Conservation (phyloP, 2,888 invertebrate species). For the Cataglyphis livida region DNA sequence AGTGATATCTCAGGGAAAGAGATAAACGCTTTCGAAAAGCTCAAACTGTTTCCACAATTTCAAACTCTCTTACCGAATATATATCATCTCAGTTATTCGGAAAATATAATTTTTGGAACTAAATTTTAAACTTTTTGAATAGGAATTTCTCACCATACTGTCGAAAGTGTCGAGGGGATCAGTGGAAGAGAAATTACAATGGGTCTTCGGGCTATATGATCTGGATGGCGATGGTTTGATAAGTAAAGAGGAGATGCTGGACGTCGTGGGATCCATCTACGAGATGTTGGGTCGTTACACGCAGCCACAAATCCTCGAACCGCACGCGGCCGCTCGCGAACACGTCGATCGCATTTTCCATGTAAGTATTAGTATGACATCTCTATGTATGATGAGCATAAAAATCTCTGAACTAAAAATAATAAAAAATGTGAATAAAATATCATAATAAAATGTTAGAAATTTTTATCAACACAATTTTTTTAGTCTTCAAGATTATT, state of each 20-base stretch:
- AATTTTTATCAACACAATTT: background rate
- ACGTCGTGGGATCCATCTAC: slow-evolving; percentile 94
- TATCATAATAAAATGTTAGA: background rate
- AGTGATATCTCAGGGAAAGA: slow-evolving; percentile 71
- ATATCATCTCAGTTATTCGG: slow-evolving; percentile 85
- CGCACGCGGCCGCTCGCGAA: slow-evolving; percentile 90
- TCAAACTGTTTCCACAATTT: background rate
- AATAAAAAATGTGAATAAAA: background rate
- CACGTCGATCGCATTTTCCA: slow-evolving; percentile 95
- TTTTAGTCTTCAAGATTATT: background rate
- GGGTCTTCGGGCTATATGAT: slow-evolving; percentile 96
- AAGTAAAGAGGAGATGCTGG: slow-evolving; percentile 93
- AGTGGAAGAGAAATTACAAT: slow-evolving; percentile 94
- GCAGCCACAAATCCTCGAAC: slow-evolving; percentile 90
- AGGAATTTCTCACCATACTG: slow-evolving; percentile 94
- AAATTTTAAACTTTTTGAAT: slow-evolving; percentile 70
- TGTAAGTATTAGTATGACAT: slow-evolving; percentile 86
- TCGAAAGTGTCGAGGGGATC: slow-evolving; percentile 94
- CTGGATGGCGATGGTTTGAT: slow-evolving; percentile 95
- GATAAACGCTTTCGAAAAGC: background rate
- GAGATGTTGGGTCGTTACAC: slow-evolving; percentile 94
- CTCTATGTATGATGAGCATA: background rate
- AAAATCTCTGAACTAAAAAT: background rate
- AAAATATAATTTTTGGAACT: background rate
- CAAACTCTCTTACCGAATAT: slow-evolving; percentile 85